Base-by-base conservation (phyloP, 2,888 invertebrate species). In the Chironomus tentans region DNA sequence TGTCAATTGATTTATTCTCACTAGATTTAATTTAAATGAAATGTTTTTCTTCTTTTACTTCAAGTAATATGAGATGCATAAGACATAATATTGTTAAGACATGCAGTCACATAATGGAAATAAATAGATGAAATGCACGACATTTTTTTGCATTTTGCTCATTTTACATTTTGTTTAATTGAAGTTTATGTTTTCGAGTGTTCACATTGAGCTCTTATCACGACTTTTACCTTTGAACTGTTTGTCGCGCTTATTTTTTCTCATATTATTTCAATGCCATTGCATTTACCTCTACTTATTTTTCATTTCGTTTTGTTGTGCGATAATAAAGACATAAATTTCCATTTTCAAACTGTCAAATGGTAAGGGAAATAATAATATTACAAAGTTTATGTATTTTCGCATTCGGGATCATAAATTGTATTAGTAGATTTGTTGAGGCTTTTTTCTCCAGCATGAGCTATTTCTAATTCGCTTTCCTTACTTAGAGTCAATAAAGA, bases 251-350 rank as follows among this genome's bases (percentile, higher is more conserved):
- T 65, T 24, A 18, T 24, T 24, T 24, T 24, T 24, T 65, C 65
- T 21, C 56, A 56, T 38, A 38, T 38, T 38, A 38, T 38, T 38
- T 38, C 38, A 38, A 38, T 38, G 38, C 38, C 38, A 38, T 38
- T 38, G 38, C 38, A 38, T 38, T 38, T 38, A 2, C 10, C 38
- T 38, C 7, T 10, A 10, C 10, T 38, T 38, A 38, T 38, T 38
- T 38, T 38, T 38, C 38, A 38, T 38, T 38, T 38, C 38, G 38
- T 38, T 38, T 38, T 38, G 38, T 65, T 65, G 65, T 65, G 21
- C 65, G 21, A 21, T 21, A 65, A 65, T 65, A 65, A 65, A 65
- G 65, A 65, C 65, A 65, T 65, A 65, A 65, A 65, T 65, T 65
- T 24, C 13, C 21, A 21, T 12, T 65, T n/a, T 65, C 56, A 56